Base-by-base conservation (phyloP, 2,113 vertebrate species). In the Thoracochromis brauschi region DNA sequence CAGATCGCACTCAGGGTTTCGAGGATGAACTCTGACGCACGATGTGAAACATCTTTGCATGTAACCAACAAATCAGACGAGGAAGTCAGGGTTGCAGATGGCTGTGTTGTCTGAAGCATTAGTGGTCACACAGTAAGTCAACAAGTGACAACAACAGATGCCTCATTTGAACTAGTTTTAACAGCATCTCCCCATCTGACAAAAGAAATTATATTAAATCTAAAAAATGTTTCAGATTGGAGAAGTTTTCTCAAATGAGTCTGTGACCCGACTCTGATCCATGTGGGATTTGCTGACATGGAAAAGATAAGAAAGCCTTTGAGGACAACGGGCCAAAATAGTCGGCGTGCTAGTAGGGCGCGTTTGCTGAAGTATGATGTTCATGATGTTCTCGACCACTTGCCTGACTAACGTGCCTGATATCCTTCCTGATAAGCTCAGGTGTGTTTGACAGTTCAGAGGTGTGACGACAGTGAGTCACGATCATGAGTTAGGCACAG, bases 161-260 rank as follows among this genome's bases (percentile, higher is more conserved):
- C 24, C 4, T 82, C 21, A 9, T 65, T 55, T 65, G 47, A 26
- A n/a, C 45, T 53, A 8, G 31, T 58, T 81, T 42, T 33, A 71
- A 21, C 24, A 29, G 7, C 21, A 6, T 63, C 45, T 21, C 21
- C 16, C 2, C 14, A 2, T 75, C 45, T 45, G 17, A 8, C 47
- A 79, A 21, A 79, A 24, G 24, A 80, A 29, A 79, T 81, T 5
- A 24, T 9, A 75, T 82, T 14, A 51, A 85, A 87, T 84, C 84
- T 51, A 38, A 63, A 54, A 73, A 57, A 42, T 57, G 19, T 45
- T 45, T 16, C 29, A 16, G 57, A 84, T 45, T 9, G 8, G 79
- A 63, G 84, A 86, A 84, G 85, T n/a, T 81, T 58, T 84, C 71
- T 78, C 71, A 84, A 86, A 78, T 68, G 78, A 83, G 85, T 9